Evolutionary conservation across 1,140 invertebrate genomes (phyloP), one percentile per base, ranked within the genome.

Genomic region (Archivesica marissinica): DNA sequence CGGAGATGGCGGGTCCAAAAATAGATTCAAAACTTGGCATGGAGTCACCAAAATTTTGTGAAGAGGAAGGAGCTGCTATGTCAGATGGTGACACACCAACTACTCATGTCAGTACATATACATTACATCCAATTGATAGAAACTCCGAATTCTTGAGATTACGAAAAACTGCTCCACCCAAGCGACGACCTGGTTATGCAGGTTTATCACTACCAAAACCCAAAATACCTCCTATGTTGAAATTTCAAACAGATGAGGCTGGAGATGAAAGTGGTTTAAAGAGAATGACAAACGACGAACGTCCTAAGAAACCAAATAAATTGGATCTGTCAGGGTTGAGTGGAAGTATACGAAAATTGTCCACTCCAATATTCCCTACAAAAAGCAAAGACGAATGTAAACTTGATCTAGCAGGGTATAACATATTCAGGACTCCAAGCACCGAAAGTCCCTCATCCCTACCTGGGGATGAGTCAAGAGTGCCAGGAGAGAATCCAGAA

Each of bases 361-460:
- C 76, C 96, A 96, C 86, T 52, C 85, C 90, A 23, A 82, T 92
- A 2, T 92, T 91, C 79, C 90, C 91, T 44, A 72, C 87, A 28
- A 88, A 88, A 64, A 82, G 78, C 23, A 81, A 86, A 50, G 89
- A 89, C 44, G 61, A 38, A 74, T 86, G 88, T 17, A 88, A 89
- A 23, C 81, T 92, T 50, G 92, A 93, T 80, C 90, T 88, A 61
- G 92, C 91, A 86, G 92, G 92, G 20, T 85, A 93, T 61, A 87
- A 87, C 61, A 88, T 91, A 59, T 85, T 90, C 30, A 89, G 88
- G 44, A 70, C 85, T 20, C 77, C 88, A 23, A 77, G 79, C 15
- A 86, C 38, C 28, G 90, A 89, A 11, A 84, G 80, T 78, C 82
- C 82, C 1, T 74, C 82, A 39, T 38, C 72, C 44, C 15, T 75